Evolutionary conservation across 2,888 invertebrate species (phyloP).

Genomic region (Cheiracanthium punctorium): DNA sequence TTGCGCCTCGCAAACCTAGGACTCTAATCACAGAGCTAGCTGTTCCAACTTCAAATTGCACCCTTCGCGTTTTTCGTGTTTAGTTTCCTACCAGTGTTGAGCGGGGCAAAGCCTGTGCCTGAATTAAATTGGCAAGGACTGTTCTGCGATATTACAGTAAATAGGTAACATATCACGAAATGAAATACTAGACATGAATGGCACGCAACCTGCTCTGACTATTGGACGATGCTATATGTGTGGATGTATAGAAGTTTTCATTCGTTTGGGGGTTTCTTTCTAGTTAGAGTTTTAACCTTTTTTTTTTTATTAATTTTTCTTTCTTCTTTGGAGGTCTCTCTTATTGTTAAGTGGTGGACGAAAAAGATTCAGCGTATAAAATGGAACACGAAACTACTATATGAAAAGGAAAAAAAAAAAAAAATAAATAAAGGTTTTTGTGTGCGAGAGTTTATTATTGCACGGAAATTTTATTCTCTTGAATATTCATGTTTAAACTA

Average conservation of each 20-base stretch:
- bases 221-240: not conserved
- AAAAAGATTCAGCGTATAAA: not conserved
- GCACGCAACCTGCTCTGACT: constrained; percentile 41
- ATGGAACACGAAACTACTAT: not conserved
- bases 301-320: not conserved
- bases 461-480: no score
- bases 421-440: no score
- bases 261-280: not conserved
- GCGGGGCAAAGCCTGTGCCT: constrained; percentile 1
- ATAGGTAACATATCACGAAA: constrained; percentile 39
- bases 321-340: no score
- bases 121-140: constrained; percentile 19
- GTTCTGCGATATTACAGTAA: constrained; percentile 43
- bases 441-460: no score
- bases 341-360: no score
- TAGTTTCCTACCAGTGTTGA: constrained; percentile 26
- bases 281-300: not conserved
- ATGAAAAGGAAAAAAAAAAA: not conserved
- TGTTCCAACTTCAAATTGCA: constrained; percentile 49
- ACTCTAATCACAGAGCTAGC: constrained; percentile 38
- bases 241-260: not conserved
- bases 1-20: constrained; percentile 4
- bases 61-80: constrained; percentile 52
- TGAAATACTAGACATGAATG: constrained; percentile 22
- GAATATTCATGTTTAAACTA: no score